Evolutionary conservation across 1,140 invertebrate species (phyloP), one percentile per base, ranked within the genome.

Genomic region (Ericerus pela): DNA sequence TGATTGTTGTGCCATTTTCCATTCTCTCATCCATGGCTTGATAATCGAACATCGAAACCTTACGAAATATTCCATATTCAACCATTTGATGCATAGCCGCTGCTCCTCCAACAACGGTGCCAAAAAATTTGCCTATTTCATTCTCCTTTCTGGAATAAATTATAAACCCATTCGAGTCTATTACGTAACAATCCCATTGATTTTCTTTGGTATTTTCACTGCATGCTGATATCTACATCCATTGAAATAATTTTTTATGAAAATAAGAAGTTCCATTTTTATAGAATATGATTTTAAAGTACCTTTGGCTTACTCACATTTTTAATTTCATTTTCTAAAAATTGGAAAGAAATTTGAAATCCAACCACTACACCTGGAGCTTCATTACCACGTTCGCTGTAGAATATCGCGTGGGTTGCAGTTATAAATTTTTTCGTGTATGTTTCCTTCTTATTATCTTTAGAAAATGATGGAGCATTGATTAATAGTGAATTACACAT

Each of bases 131-230:
- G 0, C 87, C 87, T 0, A 83, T 84, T 36, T 84, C 73, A 14
- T 79, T 76, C 24, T 76, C 67, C 16, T 76, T 73, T 59, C 83
- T 77, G 0, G 84, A 81, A 14, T 89, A 73, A 1, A 94, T 73
- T n/a, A 94, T 76, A 65, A 89, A 94, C 0, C 88, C 90, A 66
- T 88, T 89, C 63, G 83, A 85, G 70, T 94, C 90, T 16, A 94
- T 76, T 2, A 94, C 73, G 66, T 84, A 93, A 65, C 89, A 93
- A 59, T 86, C 80, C 53, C 79, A 74, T 62, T 73, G 75, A 74
- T 36, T 33, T 33, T 33, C n/a, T 33, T 33, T 10, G 8, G 8
- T 10, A 33, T 33, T 10, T 10, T 33, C 8, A 33, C 8, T 10
- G 31, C n/a, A 33, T 10, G 31, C n/a, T 10, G n/a, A 33, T 10